Conservation (phyloP, 2,113 vertebrate species). For the Camelus dromedarius region DNA sequence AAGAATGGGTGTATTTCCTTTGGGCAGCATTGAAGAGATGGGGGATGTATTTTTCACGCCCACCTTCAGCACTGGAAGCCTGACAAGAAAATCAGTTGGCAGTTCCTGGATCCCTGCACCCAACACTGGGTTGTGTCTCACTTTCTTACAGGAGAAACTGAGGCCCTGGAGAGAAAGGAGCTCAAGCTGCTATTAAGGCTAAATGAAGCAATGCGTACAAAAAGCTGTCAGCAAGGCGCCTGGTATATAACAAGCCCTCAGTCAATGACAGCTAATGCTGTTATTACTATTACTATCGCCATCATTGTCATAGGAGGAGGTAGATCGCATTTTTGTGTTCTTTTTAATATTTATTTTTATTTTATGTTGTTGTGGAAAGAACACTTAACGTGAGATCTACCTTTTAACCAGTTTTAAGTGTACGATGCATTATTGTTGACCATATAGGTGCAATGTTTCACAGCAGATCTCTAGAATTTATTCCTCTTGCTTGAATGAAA, state of each 20-base stretch:
- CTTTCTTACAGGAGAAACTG: slow-evolving; percentile 28
- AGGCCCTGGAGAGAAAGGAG: background rate
- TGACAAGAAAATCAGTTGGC: background rate
- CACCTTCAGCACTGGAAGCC: background rate
- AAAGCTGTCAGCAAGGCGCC: slow-evolving; percentile 26
- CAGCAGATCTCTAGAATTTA: background rate
- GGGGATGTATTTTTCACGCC: background rate
- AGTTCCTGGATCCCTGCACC: background rate
- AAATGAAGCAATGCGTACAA: background rate
- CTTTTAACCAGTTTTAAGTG: background rate
- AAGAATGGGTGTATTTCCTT: slow-evolving; percentile 55
- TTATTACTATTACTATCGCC: background rate
- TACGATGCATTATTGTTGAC: background rate
- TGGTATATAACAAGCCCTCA: background rate
- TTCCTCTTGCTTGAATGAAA: background rate
- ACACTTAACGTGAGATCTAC: background rate
- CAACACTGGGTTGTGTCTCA: background rate
- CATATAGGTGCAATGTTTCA: background rate
- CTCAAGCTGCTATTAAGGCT: background rate
- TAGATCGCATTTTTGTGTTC: background rate
- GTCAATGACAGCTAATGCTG: background rate
- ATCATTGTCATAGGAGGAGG: background rate
- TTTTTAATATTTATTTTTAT: background rate
- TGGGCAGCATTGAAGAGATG: slow-evolving; percentile 11
- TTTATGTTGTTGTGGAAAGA: background rate